phyloP scores from a whole-genome alignment of 2,113 vertebrate species.

The Etheostoma spectabile region DNA sequence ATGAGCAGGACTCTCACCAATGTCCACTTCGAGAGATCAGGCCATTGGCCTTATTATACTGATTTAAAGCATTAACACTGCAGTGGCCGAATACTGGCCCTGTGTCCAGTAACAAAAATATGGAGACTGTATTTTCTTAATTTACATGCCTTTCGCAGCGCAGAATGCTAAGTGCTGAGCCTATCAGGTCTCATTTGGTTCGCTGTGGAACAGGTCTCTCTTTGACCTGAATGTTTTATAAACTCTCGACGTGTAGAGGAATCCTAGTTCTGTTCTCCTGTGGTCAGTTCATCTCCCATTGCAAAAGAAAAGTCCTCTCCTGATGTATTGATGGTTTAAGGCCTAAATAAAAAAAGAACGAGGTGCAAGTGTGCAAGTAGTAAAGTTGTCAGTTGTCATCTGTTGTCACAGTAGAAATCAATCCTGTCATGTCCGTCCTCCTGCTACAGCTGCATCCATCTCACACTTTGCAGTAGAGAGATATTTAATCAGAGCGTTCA shows the following conservation, averaged over 20 bases:
- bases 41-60: slow-evolving; percentile 28
- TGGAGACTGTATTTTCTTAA: slow-evolving; percentile 29
- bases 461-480: background rate
- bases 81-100: slow-evolving; percentile 4
- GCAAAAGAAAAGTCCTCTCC: slow-evolving; percentile 2
- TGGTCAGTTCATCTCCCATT: slow-evolving; percentile 24
- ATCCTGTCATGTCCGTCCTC: slow-evolving; percentile 11
- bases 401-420: background rate
- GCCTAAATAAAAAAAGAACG: background rate
- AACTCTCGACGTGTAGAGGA: slow-evolving; percentile 27
- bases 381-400: slow-evolving; percentile 24
- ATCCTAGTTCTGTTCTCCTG: slow-evolving; percentile 4
- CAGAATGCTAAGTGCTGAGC: slow-evolving; percentile 42
- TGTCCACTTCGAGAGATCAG: slow-evolving; percentile 3
- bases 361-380: background rate
- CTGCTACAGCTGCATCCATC: slow-evolving; percentile 1
- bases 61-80: slow-evolving; percentile 28
- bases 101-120: slow-evolving; percentile 32
- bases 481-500: slow-evolving; percentile 39
- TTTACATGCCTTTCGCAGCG: slow-evolving; percentile 2
- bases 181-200: slow-evolving; percentile 58
- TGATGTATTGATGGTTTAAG: slow-evolving; percentile 2
- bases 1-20: slow-evolving; percentile 17
- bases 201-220: slow-evolving; percentile 50
- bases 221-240: slow-evolving; percentile 69